phyloP scores from a whole-genome alignment of 92 coral and sea anemone genomes.

The Porites divaricata region DNA sequence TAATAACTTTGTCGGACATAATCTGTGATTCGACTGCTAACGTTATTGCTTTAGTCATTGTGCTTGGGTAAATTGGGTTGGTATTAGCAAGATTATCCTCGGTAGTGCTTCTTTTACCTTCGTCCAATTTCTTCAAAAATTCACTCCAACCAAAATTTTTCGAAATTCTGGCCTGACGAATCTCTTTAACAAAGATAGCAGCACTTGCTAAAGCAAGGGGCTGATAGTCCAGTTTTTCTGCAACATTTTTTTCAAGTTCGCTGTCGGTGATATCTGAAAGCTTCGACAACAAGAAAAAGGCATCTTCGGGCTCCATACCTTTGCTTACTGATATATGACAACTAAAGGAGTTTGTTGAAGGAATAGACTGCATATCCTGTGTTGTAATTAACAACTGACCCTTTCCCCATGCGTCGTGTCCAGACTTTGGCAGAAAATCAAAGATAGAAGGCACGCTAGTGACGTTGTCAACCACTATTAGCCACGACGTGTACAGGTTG shows the following conservation, averaged over 20 bases:
- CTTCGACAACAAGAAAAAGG: background rate
- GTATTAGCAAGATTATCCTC: no score
- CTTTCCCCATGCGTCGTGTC: background rate
- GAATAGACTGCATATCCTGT: background rate
- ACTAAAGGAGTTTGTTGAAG: no score
- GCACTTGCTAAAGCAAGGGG: no score
- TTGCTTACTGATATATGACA: no score
- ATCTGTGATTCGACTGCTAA: no score
- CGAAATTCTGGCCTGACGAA: background rate
- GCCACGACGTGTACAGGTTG: background rate
- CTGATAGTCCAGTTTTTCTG: background rate
- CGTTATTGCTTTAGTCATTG: no score
- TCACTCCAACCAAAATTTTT: no score
- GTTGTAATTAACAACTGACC: slow-evolving; percentile 2
- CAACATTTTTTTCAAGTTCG: background rate
- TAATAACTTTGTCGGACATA: no score
- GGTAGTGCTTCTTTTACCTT: no score
- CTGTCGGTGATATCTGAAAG: background rate
- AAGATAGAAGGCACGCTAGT: background rate
- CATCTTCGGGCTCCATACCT: background rate
- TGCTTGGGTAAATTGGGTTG: no score
- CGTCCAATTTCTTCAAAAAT: no score
- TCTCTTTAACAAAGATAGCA: no score
- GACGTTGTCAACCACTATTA: background rate
- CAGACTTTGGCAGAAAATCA: background rate